Conservation (phyloP, 2,797 vertebrate genomes). For the Pseudocheirus occidentalis region DNA sequence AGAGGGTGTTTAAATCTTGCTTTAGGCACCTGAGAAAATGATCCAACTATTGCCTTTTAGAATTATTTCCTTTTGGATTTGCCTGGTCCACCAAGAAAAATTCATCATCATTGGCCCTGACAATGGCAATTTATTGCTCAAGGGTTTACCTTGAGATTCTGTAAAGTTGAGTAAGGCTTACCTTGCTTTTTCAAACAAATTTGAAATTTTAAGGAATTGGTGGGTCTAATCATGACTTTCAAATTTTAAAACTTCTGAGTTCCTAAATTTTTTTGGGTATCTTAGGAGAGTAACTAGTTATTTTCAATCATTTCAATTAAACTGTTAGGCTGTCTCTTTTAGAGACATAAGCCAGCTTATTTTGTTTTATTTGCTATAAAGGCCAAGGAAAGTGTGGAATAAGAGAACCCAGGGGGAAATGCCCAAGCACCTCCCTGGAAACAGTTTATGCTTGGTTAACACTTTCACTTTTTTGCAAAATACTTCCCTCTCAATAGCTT, state of each 20-base stretch:
- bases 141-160: slow-evolving; percentile 6
- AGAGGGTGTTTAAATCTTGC: neutral
- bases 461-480: neutral
- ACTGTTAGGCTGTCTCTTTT: neutral
- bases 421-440: neutral
- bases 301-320: slow-evolving; percentile 8
- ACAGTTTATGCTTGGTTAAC: neutral
- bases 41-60: neutral
- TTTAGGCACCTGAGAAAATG: neutral
- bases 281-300: neutral
- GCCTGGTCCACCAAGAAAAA: neutral
- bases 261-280: neutral
- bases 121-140: neutral
- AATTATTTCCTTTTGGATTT: neutral
- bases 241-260: neutral
- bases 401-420: neutral
- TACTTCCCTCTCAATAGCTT: neutral
- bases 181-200: slow-evolving; percentile 14
- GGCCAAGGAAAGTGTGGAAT: neutral
- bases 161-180: neutral
- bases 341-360: neutral
- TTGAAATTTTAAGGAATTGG: neutral
- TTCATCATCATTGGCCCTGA: neutral
- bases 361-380: neutral
- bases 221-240: neutral